Conservation (phyloP, 2,888 invertebrate genomes). For the Noctuana brunneofusca region DNA sequence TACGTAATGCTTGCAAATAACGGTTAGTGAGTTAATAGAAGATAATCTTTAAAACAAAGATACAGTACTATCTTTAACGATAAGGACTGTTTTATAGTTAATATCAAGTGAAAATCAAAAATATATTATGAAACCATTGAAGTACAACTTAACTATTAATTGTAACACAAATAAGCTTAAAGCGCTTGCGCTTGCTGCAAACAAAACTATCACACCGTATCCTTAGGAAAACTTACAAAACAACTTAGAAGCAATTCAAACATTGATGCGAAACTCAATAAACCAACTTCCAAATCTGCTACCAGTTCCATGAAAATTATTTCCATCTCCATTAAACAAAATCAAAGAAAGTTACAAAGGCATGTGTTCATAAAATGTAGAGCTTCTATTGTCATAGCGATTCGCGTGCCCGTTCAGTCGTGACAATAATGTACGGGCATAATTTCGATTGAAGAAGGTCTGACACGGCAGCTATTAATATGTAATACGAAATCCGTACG, state of each 20-base stretch:
- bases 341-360: slow-evolving; percentile 11
- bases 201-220: slow-evolving; percentile 8
- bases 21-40: not conserved
- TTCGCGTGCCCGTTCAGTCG: slow-evolving; percentile 13
- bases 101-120: too few relatives aligned
- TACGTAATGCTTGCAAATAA: too few relatives aligned
- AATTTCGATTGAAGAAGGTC: slow-evolving; percentile 23
- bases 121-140: not conserved
- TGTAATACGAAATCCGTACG: slow-evolving; percentile 20
- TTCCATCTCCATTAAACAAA: not conserved
- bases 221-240: not conserved
- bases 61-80: not conserved
- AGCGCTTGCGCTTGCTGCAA: not conserved
- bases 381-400: slow-evolving; percentile 6
- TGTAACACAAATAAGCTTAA: not conserved
- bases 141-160: not conserved
- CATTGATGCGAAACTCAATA: not conserved
- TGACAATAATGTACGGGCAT: slow-evolving; percentile 11
- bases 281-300: not conserved
- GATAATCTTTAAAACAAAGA: not conserved
- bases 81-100: too few relatives aligned
- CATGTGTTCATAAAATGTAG: slow-evolving; percentile 13
- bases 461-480: slow-evolving; percentile 23
- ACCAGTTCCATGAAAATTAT: not conserved
- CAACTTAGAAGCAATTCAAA: not conserved